A percentile compares a stretch with the other conserved stretches of the same genome.
phyloP scores from a whole-genome alignment of 2,888 invertebrate genomes.

The Pachycephus smyrnensis region DNA sequence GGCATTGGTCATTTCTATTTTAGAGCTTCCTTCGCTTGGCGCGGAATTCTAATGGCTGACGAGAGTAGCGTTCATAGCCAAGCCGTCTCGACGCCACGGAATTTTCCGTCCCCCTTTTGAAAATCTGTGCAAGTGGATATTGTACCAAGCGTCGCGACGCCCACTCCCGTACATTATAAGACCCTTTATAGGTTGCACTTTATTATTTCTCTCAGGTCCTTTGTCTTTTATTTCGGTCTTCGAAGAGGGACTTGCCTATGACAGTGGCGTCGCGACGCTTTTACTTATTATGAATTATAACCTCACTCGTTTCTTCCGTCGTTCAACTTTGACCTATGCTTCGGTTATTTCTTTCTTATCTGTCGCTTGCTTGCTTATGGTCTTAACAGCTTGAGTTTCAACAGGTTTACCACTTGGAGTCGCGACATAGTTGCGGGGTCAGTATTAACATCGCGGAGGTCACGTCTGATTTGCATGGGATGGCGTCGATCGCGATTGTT shows the following conservation, averaged over 20 bases:
- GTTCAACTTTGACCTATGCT: not conserved
- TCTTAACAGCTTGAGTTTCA: not conserved
- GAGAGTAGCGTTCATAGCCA: not conserved
- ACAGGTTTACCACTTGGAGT: not conserved
- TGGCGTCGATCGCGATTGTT: constrained; percentile 21
- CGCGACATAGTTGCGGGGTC: not conserved
- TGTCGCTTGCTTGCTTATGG: not conserved
- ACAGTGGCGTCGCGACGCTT: not conserved
- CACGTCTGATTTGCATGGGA: constrained; percentile 36
- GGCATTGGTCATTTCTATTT: not conserved
- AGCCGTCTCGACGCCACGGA: not conserved
- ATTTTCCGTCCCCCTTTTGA: not conserved
- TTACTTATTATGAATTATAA: not conserved
- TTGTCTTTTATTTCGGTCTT: not conserved
- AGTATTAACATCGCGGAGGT: constrained; percentile 34
- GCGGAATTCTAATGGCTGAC: not conserved
- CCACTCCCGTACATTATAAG: not conserved
- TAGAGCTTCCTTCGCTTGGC: not conserved
- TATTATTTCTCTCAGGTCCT: not conserved
- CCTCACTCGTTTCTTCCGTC: not conserved
- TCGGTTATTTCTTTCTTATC: not conserved
- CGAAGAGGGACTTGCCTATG: not conserved
- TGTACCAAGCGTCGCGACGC: not conserved
- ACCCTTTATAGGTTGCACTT: not conserved
- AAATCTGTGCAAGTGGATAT: not conserved